Evolutionary conservation across 1,140 invertebrate species (phyloP).

Genomic region (Scaptomyza hsui): DNA sequence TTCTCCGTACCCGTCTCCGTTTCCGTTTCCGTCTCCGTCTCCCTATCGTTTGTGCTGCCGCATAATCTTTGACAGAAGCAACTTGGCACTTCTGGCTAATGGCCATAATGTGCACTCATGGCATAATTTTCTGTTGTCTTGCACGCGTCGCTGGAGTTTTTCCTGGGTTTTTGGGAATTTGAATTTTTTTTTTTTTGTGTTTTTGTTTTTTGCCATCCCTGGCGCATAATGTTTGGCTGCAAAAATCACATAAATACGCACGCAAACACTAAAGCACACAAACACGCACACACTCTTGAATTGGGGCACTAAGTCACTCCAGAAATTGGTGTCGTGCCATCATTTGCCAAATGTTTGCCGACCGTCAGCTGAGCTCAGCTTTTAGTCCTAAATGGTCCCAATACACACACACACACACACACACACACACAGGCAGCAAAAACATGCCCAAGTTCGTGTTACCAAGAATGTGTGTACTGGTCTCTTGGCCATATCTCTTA

Average conservation of each 20-base stretch:
- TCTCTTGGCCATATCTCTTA: neutral
- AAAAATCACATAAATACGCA: constrained; percentile 38
- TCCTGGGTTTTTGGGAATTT: neutral
- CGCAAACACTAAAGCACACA: constrained; percentile 19
- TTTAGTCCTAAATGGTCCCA: constrained; percentile 34
- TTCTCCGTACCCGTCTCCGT: neutral
- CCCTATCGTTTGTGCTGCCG: constrained; percentile 10
- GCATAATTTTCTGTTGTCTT: constrained; percentile 50
- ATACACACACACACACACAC: constrained; percentile 5
- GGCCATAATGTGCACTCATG: constrained; percentile 58
- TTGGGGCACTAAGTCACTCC: constrained; percentile 10
- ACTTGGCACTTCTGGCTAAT: constrained; percentile 55
- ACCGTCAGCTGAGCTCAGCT: constrained; percentile 50
- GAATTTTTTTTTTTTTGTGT: too few species aligned
- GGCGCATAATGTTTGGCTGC: constrained; percentile 37
- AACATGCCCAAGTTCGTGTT: constrained; percentile 15
- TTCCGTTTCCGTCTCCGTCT: neutral
- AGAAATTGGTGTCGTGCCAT: constrained; percentile 45
- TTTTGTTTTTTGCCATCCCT: constrained; percentile 42
- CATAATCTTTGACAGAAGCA: constrained; percentile 28
- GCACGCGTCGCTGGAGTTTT: constrained; percentile 41
- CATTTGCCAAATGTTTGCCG: constrained; percentile 43
- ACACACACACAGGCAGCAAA: constrained; percentile 5
- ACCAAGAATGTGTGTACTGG: neutral
- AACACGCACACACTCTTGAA: neutral